Percentiles rank a stretch among this genome's conserved stretches.
Evolutionary conservation across 2,797 vertebrate genomes (phyloP).

Genomic region (Amazona ochrocephala): DNA sequence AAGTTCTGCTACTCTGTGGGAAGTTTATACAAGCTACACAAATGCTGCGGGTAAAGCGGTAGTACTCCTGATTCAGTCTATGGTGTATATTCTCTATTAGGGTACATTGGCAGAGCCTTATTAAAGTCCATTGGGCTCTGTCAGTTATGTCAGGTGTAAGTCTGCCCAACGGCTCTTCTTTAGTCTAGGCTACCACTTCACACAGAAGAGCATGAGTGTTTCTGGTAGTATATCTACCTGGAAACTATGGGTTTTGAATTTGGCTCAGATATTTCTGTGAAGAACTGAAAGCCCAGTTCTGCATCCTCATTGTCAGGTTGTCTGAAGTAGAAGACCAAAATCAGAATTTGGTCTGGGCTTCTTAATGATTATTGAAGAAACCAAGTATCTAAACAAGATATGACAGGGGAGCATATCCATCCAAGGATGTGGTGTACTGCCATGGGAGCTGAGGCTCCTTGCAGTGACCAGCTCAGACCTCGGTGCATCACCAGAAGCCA

Average conservation of each 20-base stretch:
- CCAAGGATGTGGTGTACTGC: neutral
- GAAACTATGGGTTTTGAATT: neutral
- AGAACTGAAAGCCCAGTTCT: neutral
- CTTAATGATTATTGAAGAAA: neutral
- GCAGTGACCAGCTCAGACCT: neutral
- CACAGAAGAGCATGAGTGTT: neutral
- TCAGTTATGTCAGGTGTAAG: neutral
- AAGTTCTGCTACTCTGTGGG: neutral
- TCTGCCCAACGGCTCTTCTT: neutral
- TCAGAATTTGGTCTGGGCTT: neutral
- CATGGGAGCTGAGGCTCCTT: neutral
- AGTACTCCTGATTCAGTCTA: neutral
- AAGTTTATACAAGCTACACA: neutral
- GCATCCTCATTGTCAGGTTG: neutral
- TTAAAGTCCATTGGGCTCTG: neutral
- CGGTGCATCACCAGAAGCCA: neutral
- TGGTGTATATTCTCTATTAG: neutral
- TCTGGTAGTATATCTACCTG: neutral
- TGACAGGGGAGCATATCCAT: rapidly evolving
- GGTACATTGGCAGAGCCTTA: neutral
- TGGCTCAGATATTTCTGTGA: neutral
- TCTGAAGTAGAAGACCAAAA: neutral
- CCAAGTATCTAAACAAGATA: neutral
- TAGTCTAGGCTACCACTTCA: neutral
- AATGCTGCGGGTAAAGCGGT: neutral